These are phyloP conservation scores for Perca fluviatilis DNA, from an alignment of 2,113 vertebrate genomes.

Conservation along the genomic window DNA sequence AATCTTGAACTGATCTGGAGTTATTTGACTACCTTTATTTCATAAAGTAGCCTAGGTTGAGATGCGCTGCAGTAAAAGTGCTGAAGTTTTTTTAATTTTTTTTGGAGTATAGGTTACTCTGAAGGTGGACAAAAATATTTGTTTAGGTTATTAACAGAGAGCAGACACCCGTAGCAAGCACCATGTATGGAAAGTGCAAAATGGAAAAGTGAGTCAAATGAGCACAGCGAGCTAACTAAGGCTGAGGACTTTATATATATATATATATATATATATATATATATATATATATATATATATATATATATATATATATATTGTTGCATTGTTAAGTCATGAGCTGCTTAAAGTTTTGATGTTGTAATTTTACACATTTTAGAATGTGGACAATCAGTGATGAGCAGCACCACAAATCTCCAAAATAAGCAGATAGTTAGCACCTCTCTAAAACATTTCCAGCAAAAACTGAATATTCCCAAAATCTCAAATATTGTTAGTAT, in stretches of 20 bases:
- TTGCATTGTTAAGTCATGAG: not conserved
- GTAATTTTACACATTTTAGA: not conserved
- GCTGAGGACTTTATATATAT: not conserved
- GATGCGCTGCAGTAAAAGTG: no score
- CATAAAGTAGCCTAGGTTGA: not conserved
- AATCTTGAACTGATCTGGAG: not conserved
- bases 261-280: no score
- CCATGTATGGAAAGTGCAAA: not conserved
- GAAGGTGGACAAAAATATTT: not conserved
- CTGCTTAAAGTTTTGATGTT: not conserved
- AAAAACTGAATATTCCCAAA: no score
- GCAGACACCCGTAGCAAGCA: not conserved
- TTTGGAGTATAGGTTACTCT: not conserved
- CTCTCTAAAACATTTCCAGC: not conserved
- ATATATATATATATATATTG: no score
- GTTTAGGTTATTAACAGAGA: not conserved
- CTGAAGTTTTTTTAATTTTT: not conserved
- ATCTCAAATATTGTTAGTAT: not conserved
- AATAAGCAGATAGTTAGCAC: not conserved
- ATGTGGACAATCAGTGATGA: not conserved
- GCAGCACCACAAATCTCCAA: not conserved
- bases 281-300: no score
- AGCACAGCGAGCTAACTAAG: not conserved
- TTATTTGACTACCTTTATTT: not conserved
- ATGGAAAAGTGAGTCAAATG: constrained; percentile 16